A percentile compares a stretch with the other conserved stretches of the same genome.
Evolutionary conservation across 1,140 invertebrate genomes (phyloP).

Genomic region (Leguminivora glycinivorella): DNA sequence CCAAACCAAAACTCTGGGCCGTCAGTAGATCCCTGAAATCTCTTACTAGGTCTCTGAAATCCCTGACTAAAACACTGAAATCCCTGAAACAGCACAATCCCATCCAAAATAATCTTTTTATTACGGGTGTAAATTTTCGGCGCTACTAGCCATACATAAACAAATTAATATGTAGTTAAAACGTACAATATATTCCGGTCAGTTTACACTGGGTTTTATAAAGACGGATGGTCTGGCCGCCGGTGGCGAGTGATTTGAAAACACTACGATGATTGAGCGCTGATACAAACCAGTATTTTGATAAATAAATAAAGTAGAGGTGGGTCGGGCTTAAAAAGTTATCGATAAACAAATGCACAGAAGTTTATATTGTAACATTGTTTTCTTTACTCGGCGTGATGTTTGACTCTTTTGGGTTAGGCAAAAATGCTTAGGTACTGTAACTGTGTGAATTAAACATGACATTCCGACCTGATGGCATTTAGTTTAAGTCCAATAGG

Average conservation of each 20-base stretch:
- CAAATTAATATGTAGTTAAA: constrained; percentile 71
- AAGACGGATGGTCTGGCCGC: constrained; percentile 67
- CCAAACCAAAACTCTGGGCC: too few species aligned
- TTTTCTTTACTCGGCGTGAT: not conserved
- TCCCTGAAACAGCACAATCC: not conserved
- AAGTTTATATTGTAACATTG: not conserved
- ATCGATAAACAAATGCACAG: not conserved
- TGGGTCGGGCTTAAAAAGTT: constrained; percentile 25
- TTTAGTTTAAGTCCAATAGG: too few species aligned
- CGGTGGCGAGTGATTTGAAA: constrained; percentile 65
- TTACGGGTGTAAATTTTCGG: constrained; percentile 61
- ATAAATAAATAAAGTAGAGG: constrained; percentile 66
- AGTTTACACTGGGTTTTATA: constrained; percentile 71
- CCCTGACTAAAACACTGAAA: not conserved
- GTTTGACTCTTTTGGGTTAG: not conserved
- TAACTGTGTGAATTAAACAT: too few species aligned
- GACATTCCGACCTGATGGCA: too few species aligned
- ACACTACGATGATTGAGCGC: constrained; percentile 69
- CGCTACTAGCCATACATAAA: constrained; percentile 55
- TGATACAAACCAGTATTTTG: constrained; percentile 73
- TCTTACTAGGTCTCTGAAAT: not conserved
- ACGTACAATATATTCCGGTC: constrained; percentile 59
- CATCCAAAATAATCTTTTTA: constrained; percentile 51
- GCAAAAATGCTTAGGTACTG: too few species aligned
- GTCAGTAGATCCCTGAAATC: not conserved